Percentiles rank a stretch among this genome's conserved stretches.
Conservation (phyloP, 2,797 vertebrate species). For the Mormyrops attenuatus region DNA sequence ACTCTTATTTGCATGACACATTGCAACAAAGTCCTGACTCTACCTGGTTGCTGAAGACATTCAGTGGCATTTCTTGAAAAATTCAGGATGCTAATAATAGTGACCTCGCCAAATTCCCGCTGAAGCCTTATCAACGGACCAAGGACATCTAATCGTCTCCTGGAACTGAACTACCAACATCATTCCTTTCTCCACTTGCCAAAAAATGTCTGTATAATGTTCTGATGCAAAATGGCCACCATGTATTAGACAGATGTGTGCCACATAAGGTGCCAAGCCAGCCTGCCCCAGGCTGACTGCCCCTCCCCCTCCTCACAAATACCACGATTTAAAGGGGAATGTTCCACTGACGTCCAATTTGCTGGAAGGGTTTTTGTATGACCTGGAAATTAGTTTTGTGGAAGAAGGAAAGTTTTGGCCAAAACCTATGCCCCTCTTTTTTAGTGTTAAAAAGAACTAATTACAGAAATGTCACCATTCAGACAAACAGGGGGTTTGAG, state of each 20-base stretch:
- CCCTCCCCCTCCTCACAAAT: conserved; percentile 39
- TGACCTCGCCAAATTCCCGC: not conserved
- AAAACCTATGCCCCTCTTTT: conserved; percentile 11
- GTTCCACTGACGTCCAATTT: conserved; percentile 60
- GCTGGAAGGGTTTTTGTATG: conserved; percentile 45
- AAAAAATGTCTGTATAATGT: not conserved
- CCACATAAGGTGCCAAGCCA: not conserved
- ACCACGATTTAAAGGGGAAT: conserved; percentile 48
- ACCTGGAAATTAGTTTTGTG: conserved; percentile 52
- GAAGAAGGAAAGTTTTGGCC: conserved; percentile 45
- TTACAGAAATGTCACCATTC: not conserved
- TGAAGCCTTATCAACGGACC: not conserved
- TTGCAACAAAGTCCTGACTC: not conserved
- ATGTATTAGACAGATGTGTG: not conserved
- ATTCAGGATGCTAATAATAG: not conserved
- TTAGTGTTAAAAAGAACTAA: not conserved
- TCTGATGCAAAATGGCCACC: not conserved
- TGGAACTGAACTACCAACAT: not conserved
- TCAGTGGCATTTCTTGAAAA: not conserved
- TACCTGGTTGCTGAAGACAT: not conserved
- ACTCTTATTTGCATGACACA: not conserved
- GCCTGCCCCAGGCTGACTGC: not conserved
- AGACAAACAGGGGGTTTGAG: not conserved
- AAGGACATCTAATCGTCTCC: not conserved
- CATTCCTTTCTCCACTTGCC: not conserved